A percentile compares a stretch with the other conserved stretches of the same genome.
Evolutionary conservation across 2,888 invertebrate species (phyloP).

Genomic region (Ormyrus pomaceus): DNA sequence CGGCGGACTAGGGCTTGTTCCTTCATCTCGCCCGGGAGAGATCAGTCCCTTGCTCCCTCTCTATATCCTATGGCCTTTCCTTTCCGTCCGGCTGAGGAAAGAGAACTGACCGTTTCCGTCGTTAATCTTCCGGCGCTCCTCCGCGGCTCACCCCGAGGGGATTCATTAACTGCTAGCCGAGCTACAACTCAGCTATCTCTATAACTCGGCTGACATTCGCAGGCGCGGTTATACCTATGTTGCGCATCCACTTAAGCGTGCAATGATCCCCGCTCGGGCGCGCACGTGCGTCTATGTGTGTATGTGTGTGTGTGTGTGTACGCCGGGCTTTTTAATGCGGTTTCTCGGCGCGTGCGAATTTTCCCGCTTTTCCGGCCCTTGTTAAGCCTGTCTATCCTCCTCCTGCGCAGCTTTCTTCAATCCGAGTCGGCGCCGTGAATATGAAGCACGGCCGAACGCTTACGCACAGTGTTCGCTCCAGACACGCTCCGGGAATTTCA

Average conservation of each 20-base stretch:
- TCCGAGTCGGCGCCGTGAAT: too few species aligned
- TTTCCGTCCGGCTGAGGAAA: not conserved
- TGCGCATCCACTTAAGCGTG: conserved; percentile 25
- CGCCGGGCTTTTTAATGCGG: conserved; percentile 19
- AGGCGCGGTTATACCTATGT: not conserved
- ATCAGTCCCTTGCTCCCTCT: not conserved
- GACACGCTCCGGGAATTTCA: not conserved
- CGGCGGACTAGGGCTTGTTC: not conserved
- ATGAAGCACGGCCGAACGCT: not conserved
- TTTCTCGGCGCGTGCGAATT: conserved; percentile 17
- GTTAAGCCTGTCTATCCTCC: conserved; percentile 24
- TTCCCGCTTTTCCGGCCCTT: conserved; percentile 9
- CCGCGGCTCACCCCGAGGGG: conserved; percentile 52
- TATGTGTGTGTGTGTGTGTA: not conserved
- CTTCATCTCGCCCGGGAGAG: not conserved
- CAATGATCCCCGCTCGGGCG: conserved; percentile 18
- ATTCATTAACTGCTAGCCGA: conserved; percentile 60
- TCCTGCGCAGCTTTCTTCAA: not conserved
- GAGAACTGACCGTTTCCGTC: conserved; percentile 56
- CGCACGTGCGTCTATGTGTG: not conserved
- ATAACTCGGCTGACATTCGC: not conserved
- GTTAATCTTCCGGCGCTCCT: conserved; percentile 62
- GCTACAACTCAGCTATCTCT: too few species aligned
- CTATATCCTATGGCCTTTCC: too few species aligned
- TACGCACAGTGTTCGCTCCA: not conserved